A percentile compares a stretch with the other conserved stretches of the same genome.
These are phyloP conservation scores for Eupithecia inturbata DNA, from an alignment of 2,888 invertebrate species.

Conservation along the genomic window DNA sequence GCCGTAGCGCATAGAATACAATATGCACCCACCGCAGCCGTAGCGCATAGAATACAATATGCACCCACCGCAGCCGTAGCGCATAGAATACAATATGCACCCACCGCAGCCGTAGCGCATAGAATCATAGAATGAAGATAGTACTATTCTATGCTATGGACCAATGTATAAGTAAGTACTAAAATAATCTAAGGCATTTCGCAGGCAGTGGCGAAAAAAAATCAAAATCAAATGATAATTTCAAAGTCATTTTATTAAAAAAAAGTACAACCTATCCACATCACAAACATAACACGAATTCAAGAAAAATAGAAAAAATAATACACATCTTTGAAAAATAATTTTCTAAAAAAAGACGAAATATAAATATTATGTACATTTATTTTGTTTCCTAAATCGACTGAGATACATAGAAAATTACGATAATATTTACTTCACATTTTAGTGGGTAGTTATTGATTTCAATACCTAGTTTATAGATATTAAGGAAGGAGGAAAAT, in stretches of 20 bases:
- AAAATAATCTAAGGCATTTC: not conserved
- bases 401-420: conserved; percentile 15
- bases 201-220: not conserved
- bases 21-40: too few species aligned
- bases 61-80: too few species aligned
- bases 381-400: conserved; percentile 44
- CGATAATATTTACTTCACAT: not conserved
- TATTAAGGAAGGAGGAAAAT: not conserved
- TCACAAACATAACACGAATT: conserved; percentile 39
- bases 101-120: too few species aligned
- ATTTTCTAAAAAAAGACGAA: conserved; percentile 48
- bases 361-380: conserved; percentile 70
- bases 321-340: conserved; percentile 40
- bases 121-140: too few species aligned
- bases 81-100: too few species aligned
- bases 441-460: not conserved
- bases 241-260: conserved; percentile 23
- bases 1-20: too few species aligned
- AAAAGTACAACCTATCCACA: conserved; percentile 52
- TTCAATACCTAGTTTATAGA: not conserved
- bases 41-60: too few species aligned
- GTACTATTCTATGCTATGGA: too few species aligned
- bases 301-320: conserved; percentile 47
- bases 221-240: not conserved
- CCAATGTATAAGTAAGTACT: too few species aligned